These are phyloP conservation scores for Himantopus leucocephalus DNA, from an alignment of 2,113 vertebrate species.

Conservation along the genomic window DNA sequence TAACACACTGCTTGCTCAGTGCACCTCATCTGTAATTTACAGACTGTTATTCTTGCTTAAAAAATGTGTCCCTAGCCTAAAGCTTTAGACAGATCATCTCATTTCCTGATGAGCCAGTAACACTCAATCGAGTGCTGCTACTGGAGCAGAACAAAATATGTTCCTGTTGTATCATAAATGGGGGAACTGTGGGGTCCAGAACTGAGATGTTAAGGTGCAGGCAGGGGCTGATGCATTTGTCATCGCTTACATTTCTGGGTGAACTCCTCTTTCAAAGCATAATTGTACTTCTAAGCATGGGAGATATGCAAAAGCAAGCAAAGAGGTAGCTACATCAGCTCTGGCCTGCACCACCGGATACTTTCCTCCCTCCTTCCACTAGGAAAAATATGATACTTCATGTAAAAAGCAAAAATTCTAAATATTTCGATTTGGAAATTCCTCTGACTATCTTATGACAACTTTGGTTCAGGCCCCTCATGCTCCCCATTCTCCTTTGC, in stretches of 20 bases:
- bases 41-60: not conserved
- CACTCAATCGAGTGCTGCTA: not conserved
- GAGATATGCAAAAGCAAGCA: not conserved
- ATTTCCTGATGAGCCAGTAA: not conserved
- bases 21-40: conserved; percentile 30
- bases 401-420: not conserved
- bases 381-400: not conserved
- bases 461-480: not conserved
- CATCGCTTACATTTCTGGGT: not conserved
- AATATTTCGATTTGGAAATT: not conserved
- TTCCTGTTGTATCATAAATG: not conserved
- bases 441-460: not conserved
- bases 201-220: not conserved
- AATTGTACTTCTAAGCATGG: not conserved
- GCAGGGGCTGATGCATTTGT: not conserved
- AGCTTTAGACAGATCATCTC: not conserved
- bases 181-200: not conserved
- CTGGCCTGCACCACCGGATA: not conserved
- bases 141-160: not conserved
- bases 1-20: conserved; percentile 7
- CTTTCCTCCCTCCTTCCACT: not conserved
- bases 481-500: not conserved
- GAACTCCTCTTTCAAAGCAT: not conserved
- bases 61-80: not conserved
- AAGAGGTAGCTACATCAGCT: not conserved